Percentiles rank a stretch among this genome's conserved stretches.
Conservation (phyloP, 2,797 vertebrate genomes). For the Alectoris magna region DNA sequence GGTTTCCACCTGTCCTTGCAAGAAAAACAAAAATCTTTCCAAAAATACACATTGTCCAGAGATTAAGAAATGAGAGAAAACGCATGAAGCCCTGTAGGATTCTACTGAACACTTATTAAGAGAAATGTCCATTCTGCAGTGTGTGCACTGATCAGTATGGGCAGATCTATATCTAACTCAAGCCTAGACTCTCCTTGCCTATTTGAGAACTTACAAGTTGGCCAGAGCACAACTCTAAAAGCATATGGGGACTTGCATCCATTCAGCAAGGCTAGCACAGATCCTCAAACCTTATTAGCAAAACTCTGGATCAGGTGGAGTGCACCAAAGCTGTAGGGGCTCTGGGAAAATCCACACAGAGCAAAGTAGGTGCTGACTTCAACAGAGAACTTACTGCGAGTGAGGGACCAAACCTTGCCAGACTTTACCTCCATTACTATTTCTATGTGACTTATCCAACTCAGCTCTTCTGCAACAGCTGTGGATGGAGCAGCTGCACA, state of each 20-base stretch:
- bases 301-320: neutral
- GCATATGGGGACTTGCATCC: accelerated
- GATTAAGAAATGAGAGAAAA: constrained; percentile 48
- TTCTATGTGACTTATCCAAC: neutral
- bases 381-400: neutral
- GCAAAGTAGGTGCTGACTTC: neutral
- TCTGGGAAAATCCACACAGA: neutral
- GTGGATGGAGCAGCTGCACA: neutral
- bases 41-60: constrained; percentile 35
- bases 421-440: neutral
- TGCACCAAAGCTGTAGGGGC: accelerated
- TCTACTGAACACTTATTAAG: neutral
- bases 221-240: neutral
- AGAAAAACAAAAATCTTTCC: constrained; percentile 54
- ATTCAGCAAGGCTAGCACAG: neutral
- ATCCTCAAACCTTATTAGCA: neutral
- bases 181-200: neutral
- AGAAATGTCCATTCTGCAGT: neutral
- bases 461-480: neutral
- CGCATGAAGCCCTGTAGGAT: neutral
- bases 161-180: accelerated
- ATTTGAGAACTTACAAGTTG: neutral
- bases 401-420: neutral
- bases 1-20: constrained; percentile 30
- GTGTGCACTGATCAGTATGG: neutral